phyloP scores from a whole-genome alignment of 2,888 invertebrate genomes.

The Corbicula japonica region DNA sequence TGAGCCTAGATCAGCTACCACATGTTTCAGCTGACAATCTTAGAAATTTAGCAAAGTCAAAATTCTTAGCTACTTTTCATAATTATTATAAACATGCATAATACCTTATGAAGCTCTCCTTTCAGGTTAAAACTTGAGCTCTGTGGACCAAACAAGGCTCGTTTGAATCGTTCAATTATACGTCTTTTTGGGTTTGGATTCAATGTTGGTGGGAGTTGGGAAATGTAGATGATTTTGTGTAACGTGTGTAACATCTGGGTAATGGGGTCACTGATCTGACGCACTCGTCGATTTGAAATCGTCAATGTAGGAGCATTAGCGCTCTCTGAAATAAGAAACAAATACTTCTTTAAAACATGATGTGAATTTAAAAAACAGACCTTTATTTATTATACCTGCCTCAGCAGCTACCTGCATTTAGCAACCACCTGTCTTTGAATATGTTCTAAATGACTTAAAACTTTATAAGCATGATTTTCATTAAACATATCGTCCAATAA shows the following conservation, averaged over 20 bases:
- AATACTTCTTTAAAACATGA: too few species aligned
- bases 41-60: too few species aligned
- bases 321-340: constrained; percentile 78
- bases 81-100: neutral
- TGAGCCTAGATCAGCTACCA: too few species aligned
- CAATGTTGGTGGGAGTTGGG: constrained; percentile 85
- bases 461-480: too few species aligned
- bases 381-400: too few species aligned
- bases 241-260: constrained; percentile 85
- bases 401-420: too few species aligned
- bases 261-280: constrained; percentile 86
- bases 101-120: constrained; percentile 85
- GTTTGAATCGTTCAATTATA: constrained; percentile 85
- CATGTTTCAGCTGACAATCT: too few species aligned
- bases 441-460: too few species aligned
- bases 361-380: too few species aligned
- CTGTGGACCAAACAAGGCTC: constrained; percentile 83
- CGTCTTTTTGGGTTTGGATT: constrained; percentile 81
- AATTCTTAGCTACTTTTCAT: neutral
- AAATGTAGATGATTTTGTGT: constrained; percentile 85
- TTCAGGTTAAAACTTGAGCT: constrained; percentile 84
- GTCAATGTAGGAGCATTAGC: constrained; percentile 82
- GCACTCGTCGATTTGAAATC: constrained; percentile 83
- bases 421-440: too few species aligned
- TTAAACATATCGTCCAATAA: too few species aligned